Evolutionary conservation across 1,140 invertebrate genomes (phyloP), one percentile per base, ranked within the genome.

Genomic region (Tetragnatha versicolor): DNA sequence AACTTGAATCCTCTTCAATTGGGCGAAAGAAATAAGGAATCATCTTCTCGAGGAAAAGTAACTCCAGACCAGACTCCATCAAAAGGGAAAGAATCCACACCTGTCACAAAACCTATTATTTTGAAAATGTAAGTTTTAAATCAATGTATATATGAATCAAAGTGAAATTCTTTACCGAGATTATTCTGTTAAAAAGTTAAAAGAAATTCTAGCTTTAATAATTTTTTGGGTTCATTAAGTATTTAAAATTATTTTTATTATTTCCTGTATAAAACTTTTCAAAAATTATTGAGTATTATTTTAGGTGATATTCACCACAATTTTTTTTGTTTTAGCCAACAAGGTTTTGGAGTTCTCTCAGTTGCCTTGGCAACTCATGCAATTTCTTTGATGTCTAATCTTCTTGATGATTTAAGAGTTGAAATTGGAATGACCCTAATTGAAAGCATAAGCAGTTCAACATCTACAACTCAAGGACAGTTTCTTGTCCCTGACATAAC

Each of bases 311-410:
- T 45, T 45, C n/a, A 10, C n/a, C n/a, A n/a, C 42, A 12, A 12
- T 45, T 60, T n/a, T 60, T 31, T 31, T 60, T 31, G n/a, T 42
- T 12, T 72, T 65, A 79, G 78, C 14, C 78, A 79, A 65, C 78
- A 79, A 72, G 78, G 78, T 31, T 79, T n/a, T 76, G 92, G 93
- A 31, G 92, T 93, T 12, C 86, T 95, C 9, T 93, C 92, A 63
- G 93, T 94, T 0, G 93, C 93, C 1, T 87, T 95, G 53, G 92
- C 92, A 1, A 90, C 89, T 3, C 91, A 92, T 83, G 91, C 92
- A 12, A 85, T 94, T 9, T 89, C 89, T 27, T 84, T 94, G 47
- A 85, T 93, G 45, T 88, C 88, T 0, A 87, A 88, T 60, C 85
- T 92, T n/a, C 87, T 91, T 73, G 90, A 91, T 70, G 91, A 93